phyloP scores from a whole-genome alignment of 2,113 vertebrate species.

The Vulpes ferrilata region DNA sequence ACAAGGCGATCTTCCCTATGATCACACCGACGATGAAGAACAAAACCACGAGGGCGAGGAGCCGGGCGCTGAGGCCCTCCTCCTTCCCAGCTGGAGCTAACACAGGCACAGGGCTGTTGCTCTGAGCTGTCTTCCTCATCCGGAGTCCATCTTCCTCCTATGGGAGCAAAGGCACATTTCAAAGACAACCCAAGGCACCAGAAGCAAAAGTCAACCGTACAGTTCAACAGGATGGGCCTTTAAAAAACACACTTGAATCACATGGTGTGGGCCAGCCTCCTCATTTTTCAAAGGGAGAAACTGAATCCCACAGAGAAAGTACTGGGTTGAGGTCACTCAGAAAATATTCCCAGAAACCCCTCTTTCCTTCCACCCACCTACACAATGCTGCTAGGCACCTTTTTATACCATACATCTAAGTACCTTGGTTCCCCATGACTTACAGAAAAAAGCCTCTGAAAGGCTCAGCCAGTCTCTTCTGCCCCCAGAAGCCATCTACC shows the following conservation, averaged over 20 bases:
- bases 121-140: conserved; percentile 94
- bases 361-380: neutral
- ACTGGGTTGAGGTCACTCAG: neutral
- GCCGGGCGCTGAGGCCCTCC: conserved; percentile 93
- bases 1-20: conserved; percentile 98
- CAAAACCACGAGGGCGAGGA: conserved; percentile 94
- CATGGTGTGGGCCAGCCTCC: fast-evolving
- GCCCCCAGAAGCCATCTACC: fast-evolving
- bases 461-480: too few relatives aligned
- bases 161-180: neutral
- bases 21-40: conserved; percentile 98
- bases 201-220: neutral
- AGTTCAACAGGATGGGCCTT: too few relatives aligned
- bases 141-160: conserved; percentile 97
- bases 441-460: neutral
- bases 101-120: conserved; percentile 90
- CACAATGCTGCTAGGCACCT: neutral
- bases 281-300: neutral
- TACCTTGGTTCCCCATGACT: neutral
- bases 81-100: conserved; percentile 90
- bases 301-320: neutral
- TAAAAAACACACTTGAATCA: too few relatives aligned
- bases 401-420: fast-evolving
- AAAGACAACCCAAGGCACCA: neutral
- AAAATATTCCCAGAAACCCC: neutral